Conservation (phyloP, 2,888 invertebrate species). For the Tachystola acroxantha region DNA sequence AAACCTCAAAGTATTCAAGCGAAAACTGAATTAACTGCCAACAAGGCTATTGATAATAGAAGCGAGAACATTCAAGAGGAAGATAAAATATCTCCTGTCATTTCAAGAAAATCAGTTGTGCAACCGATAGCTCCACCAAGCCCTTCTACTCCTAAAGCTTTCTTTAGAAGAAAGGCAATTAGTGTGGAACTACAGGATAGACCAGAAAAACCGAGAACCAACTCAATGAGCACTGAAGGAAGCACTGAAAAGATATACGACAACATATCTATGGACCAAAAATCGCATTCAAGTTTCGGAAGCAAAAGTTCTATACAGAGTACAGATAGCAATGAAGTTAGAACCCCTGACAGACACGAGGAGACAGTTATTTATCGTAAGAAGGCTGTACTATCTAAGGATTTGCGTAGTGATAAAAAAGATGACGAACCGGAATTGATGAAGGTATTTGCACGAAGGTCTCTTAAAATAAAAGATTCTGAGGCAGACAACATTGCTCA, state of each 20-base stretch:
- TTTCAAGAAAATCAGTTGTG: constrained; percentile 31
- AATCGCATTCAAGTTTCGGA: constrained; percentile 69
- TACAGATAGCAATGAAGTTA: constrained; percentile 61
- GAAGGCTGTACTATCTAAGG: constrained; percentile 67
- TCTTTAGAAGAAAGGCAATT: constrained; percentile 74
- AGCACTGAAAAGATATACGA: constrained; percentile 67
- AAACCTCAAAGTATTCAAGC: constrained; percentile 32
- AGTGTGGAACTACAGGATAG: constrained; percentile 75
- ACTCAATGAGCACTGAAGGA: constrained; percentile 61
- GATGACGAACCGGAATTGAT: constrained; percentile 88
- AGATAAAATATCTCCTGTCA: constrained; percentile 42
- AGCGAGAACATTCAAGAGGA: constrained; percentile 34
- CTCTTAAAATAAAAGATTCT: constrained; percentile 87
- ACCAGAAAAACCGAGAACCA: constrained; percentile 55
- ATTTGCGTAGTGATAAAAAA: constrained; percentile 55
- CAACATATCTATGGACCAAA: constrained; percentile 64
- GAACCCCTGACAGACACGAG: constrained; percentile 58
- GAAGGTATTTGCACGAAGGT: constrained; percentile 89
- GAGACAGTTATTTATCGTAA: constrained; percentile 76
- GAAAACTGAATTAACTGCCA: constrained; percentile 39
- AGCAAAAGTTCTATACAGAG: constrained; percentile 72
- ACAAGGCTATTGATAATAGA: constrained; percentile 39
- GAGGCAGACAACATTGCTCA: constrained; percentile 80
- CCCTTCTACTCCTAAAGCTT: constrained; percentile 64
- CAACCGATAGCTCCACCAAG: constrained; percentile 43